These are phyloP conservation scores for Cantharis nigra DNA, from an alignment of 2,888 invertebrate species.

Conservation along the genomic window DNA sequence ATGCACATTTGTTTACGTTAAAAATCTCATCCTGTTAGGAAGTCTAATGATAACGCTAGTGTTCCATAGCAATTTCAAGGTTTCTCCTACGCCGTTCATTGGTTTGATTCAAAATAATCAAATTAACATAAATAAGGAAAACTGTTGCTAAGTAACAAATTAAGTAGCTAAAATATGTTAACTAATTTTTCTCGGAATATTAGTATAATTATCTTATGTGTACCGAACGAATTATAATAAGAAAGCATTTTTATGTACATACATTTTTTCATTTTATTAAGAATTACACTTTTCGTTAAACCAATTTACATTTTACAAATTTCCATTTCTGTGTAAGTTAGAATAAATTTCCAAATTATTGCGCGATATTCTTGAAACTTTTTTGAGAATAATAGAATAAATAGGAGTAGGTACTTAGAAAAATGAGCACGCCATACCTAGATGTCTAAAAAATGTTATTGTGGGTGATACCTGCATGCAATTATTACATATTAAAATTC, in stretches of 20 bases:
- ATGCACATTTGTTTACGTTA: background rate
- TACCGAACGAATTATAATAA: background rate
- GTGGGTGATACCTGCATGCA: background rate
- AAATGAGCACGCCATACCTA: background rate
- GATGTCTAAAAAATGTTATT: background rate
- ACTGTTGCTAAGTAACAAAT: background rate
- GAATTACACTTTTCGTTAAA: background rate
- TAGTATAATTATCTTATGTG: background rate
- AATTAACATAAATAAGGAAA: background rate
- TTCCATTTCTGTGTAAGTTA: background rate
- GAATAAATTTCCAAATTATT: background rate
- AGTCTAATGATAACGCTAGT: background rate
- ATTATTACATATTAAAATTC: background rate
- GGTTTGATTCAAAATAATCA: background rate
- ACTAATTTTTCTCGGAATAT: background rate
- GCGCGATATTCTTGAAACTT: background rate
- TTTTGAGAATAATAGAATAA: background rate
- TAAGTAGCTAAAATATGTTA: background rate
- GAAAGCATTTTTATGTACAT: background rate
- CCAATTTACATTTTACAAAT: background rate
- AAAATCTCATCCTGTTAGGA: background rate
- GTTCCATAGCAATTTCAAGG: background rate
- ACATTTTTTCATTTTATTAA: background rate
- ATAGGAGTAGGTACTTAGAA: background rate
- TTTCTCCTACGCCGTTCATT: background rate